A percentile compares a stretch with the other conserved stretches of the same genome.
These are phyloP conservation scores for Steatornis caripensis DNA, from an alignment of 2,113 vertebrate genomes.

Conservation along the genomic window DNA sequence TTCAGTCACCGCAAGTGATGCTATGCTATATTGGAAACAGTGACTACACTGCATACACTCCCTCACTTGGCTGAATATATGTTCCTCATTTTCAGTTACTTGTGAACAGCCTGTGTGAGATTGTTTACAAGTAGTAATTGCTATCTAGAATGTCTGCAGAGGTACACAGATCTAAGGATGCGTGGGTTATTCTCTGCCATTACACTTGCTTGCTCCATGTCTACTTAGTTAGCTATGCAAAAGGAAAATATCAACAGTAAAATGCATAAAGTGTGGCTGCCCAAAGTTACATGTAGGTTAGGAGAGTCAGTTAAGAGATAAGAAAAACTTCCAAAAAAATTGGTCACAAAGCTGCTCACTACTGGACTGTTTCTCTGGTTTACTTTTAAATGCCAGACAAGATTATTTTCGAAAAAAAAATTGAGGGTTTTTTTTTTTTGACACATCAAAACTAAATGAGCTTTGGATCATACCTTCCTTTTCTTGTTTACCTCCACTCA, in stretches of 20 bases:
- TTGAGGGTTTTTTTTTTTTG: background rate
- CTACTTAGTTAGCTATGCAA: background rate
- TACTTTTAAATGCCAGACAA: background rate
- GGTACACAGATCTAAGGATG: background rate
- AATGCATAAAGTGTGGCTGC: background rate
- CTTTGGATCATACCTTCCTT: background rate
- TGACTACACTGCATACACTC: background rate
- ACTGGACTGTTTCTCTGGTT: background rate
- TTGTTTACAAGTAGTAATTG: background rate
- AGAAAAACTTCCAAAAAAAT: background rate
- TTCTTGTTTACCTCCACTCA: background rate
- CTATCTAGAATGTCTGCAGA: background rate
- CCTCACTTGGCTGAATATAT: background rate
- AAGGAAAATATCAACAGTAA: background rate
- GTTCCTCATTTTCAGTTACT: background rate
- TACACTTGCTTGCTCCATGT: background rate
- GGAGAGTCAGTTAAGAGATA: background rate
- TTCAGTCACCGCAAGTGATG: background rate
- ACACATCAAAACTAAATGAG: background rate
- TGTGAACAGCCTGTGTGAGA: background rate
- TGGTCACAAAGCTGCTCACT: background rate
- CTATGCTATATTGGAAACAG: background rate
- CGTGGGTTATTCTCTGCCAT: background rate
- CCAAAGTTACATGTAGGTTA: background rate
- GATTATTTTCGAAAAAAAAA: background rate